Evolutionary conservation across 2,888 invertebrate species (phyloP).

Genomic region (Thelaira solivaga): DNA sequence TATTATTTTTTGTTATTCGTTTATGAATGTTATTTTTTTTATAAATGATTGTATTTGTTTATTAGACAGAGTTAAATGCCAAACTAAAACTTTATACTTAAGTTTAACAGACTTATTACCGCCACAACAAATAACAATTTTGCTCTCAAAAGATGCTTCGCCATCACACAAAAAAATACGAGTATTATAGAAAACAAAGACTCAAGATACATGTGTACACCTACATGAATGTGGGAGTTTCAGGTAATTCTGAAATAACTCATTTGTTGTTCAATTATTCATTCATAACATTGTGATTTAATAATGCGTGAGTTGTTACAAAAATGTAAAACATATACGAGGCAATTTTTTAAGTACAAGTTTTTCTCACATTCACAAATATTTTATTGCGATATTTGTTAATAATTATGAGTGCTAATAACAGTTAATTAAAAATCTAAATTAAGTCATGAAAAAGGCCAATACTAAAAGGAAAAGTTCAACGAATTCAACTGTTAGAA

Average conservation of each 20-base stretch:
- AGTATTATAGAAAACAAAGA: not conserved
- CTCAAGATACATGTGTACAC: not conserved
- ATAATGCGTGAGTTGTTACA: constrained; percentile 30
- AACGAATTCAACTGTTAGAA: no score
- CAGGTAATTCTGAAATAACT: constrained; percentile 6
- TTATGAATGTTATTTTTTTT: no score
- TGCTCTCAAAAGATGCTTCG: constrained; percentile 16
- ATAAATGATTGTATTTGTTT: not conserved
- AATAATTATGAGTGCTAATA: no score
- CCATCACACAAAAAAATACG: not conserved
- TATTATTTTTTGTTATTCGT: no score
- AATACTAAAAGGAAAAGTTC: no score
- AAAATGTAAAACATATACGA: not conserved
- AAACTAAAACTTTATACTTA: not conserved
- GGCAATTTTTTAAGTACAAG: constrained; percentile 21
- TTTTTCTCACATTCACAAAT: constrained; percentile 25
- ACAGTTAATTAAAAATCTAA: no score
- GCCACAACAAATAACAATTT: constrained; percentile 21
- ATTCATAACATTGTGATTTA: not conserved
- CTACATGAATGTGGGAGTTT: constrained; percentile 42
- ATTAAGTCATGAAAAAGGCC: no score
- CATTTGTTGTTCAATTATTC: constrained; percentile 33
- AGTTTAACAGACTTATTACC: constrained; percentile 25
- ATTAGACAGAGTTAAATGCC: not conserved
- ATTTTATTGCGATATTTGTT: not conserved